Evolutionary conservation across 2,797 vertebrate species (phyloP).

Genomic region (Vespertilio murinus): DNA sequence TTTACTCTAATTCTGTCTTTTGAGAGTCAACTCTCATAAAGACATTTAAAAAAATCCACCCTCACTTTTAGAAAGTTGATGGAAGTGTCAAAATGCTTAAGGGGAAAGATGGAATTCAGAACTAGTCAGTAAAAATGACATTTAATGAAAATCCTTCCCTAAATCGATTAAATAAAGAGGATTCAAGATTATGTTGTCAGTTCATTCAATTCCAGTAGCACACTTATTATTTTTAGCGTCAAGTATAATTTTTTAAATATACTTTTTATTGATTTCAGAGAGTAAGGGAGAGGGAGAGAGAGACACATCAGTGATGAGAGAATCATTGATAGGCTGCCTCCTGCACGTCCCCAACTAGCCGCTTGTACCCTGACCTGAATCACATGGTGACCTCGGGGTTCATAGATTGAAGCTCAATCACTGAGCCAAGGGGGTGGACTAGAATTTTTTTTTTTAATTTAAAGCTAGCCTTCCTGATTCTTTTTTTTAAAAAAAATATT

Average conservation of each 20-base stretch:
- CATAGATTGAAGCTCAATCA: no score
- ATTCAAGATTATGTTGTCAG: neutral
- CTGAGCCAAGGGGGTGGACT: no score
- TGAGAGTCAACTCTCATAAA: slow-evolving; percentile 57
- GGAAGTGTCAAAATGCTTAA: slow-evolving; percentile 64
- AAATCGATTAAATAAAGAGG: slow-evolving; percentile 28
- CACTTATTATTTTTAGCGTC: neutral
- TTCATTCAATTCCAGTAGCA: neutral
- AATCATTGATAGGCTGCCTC: no score
- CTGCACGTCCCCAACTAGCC: no score
- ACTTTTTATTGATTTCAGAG: no score
- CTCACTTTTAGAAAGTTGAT: slow-evolving; percentile 48
- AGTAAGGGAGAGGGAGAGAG: no score
- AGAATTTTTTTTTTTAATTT: slow-evolving; percentile 2
- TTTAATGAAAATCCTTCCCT: slow-evolving; percentile 33
- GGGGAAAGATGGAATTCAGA: slow-evolving; percentile 50
- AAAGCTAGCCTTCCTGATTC: neutral
- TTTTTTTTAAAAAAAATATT: slow-evolving; percentile 1
- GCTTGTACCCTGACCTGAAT: no score
- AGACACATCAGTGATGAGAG: no score
- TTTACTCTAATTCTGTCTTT: slow-evolving; percentile 41
- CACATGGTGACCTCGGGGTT: no score
- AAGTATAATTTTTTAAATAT: neutral
- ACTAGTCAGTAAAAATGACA: slow-evolving; percentile 5
- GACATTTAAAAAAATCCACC: slow-evolving; percentile 43